These are phyloP conservation scores for Phalloptychus januarius DNA, from an alignment of 2,797 vertebrate genomes.

Conservation along the genomic window DNA sequence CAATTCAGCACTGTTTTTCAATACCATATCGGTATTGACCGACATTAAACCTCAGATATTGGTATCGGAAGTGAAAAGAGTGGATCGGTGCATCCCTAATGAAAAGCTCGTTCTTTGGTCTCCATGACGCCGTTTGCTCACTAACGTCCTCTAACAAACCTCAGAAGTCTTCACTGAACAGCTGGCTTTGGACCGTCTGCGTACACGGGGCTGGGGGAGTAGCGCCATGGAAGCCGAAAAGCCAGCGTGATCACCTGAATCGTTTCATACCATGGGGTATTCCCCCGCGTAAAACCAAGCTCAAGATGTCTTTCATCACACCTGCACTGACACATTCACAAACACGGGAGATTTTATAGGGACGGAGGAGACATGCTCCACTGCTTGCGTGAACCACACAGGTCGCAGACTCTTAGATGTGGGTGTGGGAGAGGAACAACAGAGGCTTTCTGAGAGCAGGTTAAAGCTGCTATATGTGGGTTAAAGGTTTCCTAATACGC, in stretches of 20 bases:
- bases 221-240: not conserved
- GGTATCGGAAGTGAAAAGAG: too few relatives aligned
- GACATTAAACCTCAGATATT: too few relatives aligned
- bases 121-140: not conserved
- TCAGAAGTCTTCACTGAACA: not conserved
- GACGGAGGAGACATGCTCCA: conserved; percentile 22
- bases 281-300: conserved; percentile 39
- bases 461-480: conserved; percentile 29
- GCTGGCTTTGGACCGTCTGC: not conserved
- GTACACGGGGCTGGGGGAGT: not conserved
- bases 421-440: conserved; percentile 25
- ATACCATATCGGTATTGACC: too few relatives aligned
- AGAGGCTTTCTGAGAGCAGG: conserved; percentile 32
- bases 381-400: conserved; percentile 49
- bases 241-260: not conserved
- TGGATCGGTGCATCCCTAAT: too few relatives aligned
- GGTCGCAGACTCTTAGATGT: conserved; percentile 35
- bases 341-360: conserved; percentile 23
- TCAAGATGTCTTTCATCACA: conserved; percentile 33
- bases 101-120: not conserved
- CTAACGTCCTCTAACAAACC: not conserved
- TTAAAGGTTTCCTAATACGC: conserved; percentile 32
- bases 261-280: conserved; percentile 34
- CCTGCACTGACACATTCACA: conserved; percentile 23
- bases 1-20: too few relatives aligned